Conservation (phyloP, 2,113 vertebrate genomes). For the Rhegmatorhina hoffmannsi region DNA sequence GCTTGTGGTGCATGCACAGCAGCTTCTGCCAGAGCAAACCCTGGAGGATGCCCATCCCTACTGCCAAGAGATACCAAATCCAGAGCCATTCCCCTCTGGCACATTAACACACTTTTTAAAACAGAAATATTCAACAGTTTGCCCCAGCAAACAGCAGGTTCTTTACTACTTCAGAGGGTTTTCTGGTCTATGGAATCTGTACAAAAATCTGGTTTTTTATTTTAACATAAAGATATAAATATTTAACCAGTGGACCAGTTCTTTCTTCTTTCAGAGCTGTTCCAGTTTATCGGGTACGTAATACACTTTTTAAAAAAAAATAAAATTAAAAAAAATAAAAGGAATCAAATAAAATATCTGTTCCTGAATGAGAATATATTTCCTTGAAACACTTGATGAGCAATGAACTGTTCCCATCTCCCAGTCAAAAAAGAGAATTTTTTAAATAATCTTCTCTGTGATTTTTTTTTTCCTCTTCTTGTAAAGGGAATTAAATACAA, state of each 20-base stretch:
- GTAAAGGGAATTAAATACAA: constrained; percentile 35
- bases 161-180: constrained; percentile 25
- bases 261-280: constrained; percentile 45
- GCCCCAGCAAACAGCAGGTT: not conserved
- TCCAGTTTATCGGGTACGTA: constrained; percentile 41
- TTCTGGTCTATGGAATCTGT: constrained; percentile 29
- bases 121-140: not conserved
- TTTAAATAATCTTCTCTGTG: constrained; percentile 21
- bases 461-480: not conserved
- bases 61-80: constrained; percentile 29
- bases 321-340: not conserved
- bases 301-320: not conserved
- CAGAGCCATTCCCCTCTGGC: not conserved
- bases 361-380: constrained; percentile 12
- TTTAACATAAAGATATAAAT: not conserved
- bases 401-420: constrained; percentile 35
- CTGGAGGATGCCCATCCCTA: not conserved
- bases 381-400: constrained; percentile 49
- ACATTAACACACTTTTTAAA: not conserved
- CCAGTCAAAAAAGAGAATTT: constrained; percentile 11
- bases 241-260: constrained; percentile 40
- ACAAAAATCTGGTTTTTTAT: not conserved
- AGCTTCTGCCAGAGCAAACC: not conserved
- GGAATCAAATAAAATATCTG: not conserved
- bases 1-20: not conserved